Evolutionary conservation across 1,140 invertebrate species (phyloP).

Genomic region (Papilio helenus): DNA sequence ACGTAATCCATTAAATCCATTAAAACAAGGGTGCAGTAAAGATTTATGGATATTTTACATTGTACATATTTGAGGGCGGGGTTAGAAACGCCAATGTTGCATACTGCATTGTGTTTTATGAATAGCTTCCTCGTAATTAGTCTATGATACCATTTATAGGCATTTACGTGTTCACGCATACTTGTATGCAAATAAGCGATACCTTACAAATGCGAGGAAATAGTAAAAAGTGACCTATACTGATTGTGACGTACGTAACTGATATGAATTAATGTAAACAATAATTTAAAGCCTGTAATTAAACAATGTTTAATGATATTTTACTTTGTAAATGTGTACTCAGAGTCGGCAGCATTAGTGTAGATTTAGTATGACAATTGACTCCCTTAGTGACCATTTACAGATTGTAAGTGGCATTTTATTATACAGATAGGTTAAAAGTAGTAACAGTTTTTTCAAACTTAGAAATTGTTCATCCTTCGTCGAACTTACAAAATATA

Average conservation of each 20-base stretch:
- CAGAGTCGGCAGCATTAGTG: no score
- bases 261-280: no score
- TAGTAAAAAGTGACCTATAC: not conserved
- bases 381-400: no score
- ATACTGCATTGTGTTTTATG: conserved; percentile 15
- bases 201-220: not conserved
- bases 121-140: conserved; percentile 28
- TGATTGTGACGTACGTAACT: not conserved
- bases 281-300: no score
- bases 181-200: not conserved
- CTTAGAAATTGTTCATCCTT: not conserved
- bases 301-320: no score
- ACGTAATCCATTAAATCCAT: not conserved
- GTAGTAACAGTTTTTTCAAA: not conserved
- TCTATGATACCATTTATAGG: not conserved
- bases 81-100: not conserved
- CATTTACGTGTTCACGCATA: not conserved
- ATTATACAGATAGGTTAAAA: no score
- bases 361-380: no score
- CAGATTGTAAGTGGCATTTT: no score
- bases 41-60: conserved; percentile 17
- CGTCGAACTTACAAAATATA: not conserved
- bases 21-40: conserved; percentile 5
- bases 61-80: not conserved
- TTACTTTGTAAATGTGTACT: no score